phyloP scores from a whole-genome alignment of 1,140 invertebrate species.

The Chrysomallon squamiferum region DNA sequence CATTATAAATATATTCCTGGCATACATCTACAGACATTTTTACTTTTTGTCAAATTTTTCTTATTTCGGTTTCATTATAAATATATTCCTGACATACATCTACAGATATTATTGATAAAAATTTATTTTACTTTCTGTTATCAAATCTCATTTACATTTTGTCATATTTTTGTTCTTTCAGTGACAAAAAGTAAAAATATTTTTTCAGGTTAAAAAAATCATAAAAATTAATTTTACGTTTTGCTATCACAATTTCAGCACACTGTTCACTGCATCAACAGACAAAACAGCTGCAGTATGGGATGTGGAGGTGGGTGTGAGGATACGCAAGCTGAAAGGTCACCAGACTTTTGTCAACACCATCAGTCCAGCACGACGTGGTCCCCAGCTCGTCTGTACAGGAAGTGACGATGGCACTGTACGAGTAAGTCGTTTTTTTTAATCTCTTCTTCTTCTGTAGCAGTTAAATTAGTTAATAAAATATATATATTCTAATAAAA shows the following conservation, averaged over 20 bases:
- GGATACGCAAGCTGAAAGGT: constrained; percentile 92
- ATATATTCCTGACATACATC: too few relatives aligned
- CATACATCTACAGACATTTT: too few relatives aligned
- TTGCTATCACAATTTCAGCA: constrained; percentile 67
- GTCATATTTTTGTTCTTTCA: too few relatives aligned
- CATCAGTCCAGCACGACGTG: constrained; percentile 77
- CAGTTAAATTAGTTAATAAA: background rate
- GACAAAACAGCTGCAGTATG: constrained; percentile 95
- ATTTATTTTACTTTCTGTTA: too few relatives aligned
- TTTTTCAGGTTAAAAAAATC: too few relatives aligned
- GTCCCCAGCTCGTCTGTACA: constrained; percentile 87
- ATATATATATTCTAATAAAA: background rate
- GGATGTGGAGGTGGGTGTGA: constrained; percentile 86
- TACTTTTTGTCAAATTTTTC: too few relatives aligned
- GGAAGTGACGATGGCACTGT: constrained; percentile 95
- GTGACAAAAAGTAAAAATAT: too few relatives aligned
- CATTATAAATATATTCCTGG: too few relatives aligned
- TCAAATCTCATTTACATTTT: too few relatives aligned
- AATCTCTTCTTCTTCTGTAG: background rate
- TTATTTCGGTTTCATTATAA: too few relatives aligned
- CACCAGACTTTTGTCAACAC: constrained; percentile 82
- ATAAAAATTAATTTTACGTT: too few relatives aligned
- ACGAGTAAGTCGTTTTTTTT: constrained; percentile 66
- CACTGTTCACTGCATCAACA: constrained; percentile 90
- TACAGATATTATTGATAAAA: too few relatives aligned